These are phyloP conservation scores for Spisula subtruncata DNA, from an alignment of 2,888 invertebrate genomes.

Conservation along the genomic window DNA sequence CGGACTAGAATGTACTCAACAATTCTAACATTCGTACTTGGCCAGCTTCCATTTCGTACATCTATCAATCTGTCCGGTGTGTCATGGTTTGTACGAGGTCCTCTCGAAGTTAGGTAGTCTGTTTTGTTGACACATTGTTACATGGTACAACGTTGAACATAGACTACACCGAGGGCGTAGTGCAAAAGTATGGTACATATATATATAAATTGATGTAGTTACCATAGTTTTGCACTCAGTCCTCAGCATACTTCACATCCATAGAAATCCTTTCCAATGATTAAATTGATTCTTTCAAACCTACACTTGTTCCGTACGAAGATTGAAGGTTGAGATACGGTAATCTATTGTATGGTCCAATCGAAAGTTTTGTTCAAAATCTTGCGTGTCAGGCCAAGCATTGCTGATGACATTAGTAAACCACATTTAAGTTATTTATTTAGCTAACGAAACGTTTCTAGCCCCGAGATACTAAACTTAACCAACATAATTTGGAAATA, in stretches of 20 bases:
- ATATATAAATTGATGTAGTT: no score
- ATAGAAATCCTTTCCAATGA: not conserved
- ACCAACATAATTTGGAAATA: not conserved
- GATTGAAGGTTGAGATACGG: not conserved
- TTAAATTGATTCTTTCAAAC: not conserved
- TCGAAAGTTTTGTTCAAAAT: not conserved
- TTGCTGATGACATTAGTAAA: not conserved
- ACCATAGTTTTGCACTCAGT: no score
- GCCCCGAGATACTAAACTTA: not conserved
- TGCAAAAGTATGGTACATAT: no score
- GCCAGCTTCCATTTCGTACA: not conserved
- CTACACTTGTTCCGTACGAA: not conserved
- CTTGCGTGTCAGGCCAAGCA: not conserved
- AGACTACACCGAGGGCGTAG: no score
- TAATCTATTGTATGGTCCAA: not conserved
- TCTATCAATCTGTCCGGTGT: not conserved
- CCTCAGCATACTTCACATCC: conserved; percentile 6
- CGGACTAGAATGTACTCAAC: no score
- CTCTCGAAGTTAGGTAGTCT: not conserved
- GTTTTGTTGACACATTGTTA: not conserved
- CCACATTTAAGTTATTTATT: not conserved
- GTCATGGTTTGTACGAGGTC: not conserved
- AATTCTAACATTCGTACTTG: not conserved
- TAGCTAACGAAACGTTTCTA: not conserved
- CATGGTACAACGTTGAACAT: not conserved